Evolutionary conservation across 1,140 invertebrate species (phyloP).

Genomic region (Lordiphosa clarofinis): DNA sequence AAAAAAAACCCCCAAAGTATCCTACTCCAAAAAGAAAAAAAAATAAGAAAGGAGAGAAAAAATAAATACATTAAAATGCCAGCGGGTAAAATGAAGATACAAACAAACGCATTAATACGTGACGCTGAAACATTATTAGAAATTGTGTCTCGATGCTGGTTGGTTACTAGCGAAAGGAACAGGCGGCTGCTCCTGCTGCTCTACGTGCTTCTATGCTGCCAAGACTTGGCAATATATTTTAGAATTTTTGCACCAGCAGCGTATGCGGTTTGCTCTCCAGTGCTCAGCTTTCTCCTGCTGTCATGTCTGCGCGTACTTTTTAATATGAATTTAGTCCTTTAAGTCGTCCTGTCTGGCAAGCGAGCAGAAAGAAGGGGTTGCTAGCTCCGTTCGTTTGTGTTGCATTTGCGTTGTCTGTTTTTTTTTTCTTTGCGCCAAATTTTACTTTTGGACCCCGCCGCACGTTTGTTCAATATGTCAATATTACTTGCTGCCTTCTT

Average conservation of each 20-base stretch:
- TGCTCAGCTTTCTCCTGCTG: constrained; percentile 27
- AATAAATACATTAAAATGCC: constrained; percentile 76
- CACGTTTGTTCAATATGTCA: constrained; percentile 78
- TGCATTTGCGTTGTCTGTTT: constrained; percentile 51
- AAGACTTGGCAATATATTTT: constrained; percentile 70
- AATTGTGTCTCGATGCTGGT: constrained; percentile 70
- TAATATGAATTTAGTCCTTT: constrained; percentile 78
- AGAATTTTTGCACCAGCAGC: constrained; percentile 58
- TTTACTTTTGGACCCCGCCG: constrained; percentile 49
- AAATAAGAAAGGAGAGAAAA: constrained; percentile 14
- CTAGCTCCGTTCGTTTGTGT: constrained; percentile 26
- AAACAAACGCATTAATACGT: constrained; percentile 79
- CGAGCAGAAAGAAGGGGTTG: constrained; percentile 7
- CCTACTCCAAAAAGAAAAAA: background rate
- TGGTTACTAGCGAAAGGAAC: background rate
- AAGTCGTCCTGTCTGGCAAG: constrained; percentile 47
- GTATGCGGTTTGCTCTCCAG: constrained; percentile 22
- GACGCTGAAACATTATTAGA: constrained; percentile 77
- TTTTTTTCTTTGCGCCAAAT: constrained; percentile 35
- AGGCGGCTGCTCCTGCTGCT: constrained; percentile 3
- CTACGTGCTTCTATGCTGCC: constrained; percentile 62
- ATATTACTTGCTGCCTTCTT: constrained; percentile 63
- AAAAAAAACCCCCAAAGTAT: constrained; percentile 27
- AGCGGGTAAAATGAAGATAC: constrained; percentile 78
- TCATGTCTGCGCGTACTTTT: constrained; percentile 70